Evolutionary conservation across 2,797 vertebrate species (phyloP).

Genomic region (Gobionotothen gibberifrons): DNA sequence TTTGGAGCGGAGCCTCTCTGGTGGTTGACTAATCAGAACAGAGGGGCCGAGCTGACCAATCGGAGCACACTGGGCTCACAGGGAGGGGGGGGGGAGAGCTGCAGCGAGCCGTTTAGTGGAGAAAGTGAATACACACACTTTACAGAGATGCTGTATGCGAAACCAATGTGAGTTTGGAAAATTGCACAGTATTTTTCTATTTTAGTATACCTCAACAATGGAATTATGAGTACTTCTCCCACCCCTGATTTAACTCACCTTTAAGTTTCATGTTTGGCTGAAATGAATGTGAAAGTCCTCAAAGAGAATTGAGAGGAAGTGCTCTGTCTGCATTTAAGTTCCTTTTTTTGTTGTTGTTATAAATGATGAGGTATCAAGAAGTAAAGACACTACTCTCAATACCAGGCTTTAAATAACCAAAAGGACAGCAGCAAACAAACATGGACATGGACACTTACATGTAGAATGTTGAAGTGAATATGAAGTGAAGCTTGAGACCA

Average conservation of each 20-base stretch:
- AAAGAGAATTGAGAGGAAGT: conserved; percentile 44
- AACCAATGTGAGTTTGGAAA: too few species aligned
- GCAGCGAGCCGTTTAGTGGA: too few species aligned
- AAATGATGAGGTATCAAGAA: conserved; percentile 7
- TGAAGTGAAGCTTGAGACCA: conserved; percentile 3
- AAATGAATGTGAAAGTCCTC: conserved; percentile 33
- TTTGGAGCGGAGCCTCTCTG: too few species aligned
- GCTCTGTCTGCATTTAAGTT: conserved; percentile 42
- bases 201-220: too few species aligned
- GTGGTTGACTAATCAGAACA: too few species aligned
- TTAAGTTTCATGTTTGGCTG: conserved; percentile 10
- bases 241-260: neutral
- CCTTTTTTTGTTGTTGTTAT: conserved; percentile 45
- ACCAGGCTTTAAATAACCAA: conserved; percentile 17
- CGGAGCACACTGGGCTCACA: too few species aligned
- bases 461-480: neutral
- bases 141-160: too few species aligned
- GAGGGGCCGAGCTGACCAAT: too few species aligned
- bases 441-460: neutral
- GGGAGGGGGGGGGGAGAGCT: too few species aligned
- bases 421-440: neutral
- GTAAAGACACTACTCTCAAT: neutral
- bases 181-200: too few species aligned
- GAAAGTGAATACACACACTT: too few species aligned
- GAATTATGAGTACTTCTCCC: too few species aligned